A percentile compares a stretch with the other conserved stretches of the same genome.
These are phyloP conservation scores for Rhinolophus ferrumequinum DNA, from an alignment of 2,113 vertebrate genomes.

Conservation along the genomic window DNA sequence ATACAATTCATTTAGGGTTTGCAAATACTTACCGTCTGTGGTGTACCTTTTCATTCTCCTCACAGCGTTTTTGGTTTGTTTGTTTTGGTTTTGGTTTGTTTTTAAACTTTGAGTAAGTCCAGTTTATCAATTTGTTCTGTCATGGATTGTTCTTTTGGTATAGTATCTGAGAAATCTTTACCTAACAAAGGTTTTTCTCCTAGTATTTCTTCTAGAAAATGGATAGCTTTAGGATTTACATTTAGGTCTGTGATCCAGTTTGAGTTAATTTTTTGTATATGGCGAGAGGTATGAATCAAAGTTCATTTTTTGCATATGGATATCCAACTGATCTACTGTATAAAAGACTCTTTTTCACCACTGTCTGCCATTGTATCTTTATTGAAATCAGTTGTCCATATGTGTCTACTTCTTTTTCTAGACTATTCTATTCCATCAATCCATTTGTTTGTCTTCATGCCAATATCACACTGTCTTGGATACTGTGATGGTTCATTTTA, in stretches of 20 bases:
- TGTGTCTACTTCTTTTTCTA: not conserved
- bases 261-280: slow-evolving; percentile 1
- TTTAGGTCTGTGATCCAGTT: not conserved
- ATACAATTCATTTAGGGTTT: not conserved
- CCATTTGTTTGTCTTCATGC: not conserved
- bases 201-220: not conserved
- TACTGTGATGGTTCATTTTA: not conserved
- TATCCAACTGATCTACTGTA: not conserved
- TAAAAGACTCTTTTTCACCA: not conserved
- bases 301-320: not conserved
- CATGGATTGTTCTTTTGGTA: not conserved
- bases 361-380: not conserved
- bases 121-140: not conserved
- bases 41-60: not conserved
- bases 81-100: not conserved
- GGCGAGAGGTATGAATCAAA: not conserved
- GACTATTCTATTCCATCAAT: not conserved
- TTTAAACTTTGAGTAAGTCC: not conserved
- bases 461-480: not conserved
- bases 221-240: not conserved
- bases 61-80: not conserved
- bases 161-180: not conserved
- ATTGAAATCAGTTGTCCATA: not conserved
- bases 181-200: not conserved
- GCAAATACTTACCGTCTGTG: not conserved